Base-by-base conservation (phyloP, 2,113 vertebrate genomes). In the Cottus gobio region DNA sequence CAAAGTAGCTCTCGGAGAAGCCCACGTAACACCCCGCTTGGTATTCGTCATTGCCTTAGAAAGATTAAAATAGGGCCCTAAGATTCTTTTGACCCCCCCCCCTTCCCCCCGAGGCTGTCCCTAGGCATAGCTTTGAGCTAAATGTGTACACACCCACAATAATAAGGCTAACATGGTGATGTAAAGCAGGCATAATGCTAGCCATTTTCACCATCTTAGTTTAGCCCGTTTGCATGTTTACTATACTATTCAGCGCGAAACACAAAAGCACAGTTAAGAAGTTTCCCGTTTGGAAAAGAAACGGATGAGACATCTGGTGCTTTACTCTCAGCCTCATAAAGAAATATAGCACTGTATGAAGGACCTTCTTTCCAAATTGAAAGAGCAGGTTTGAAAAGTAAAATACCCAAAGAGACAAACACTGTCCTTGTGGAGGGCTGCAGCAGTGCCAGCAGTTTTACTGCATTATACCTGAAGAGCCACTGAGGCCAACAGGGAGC, bases 391-490 rank as follows among this genome's bases (percentile, higher is more conserved):
- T 60, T 48, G 8, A 63, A 81, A 87, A 73, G 72, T 87, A 30
- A 79, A 82, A 79, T 24, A 69, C 7, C 7, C 0, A 48, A 16
- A 78, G 46, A 75, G 26, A 68, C 50, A 7, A 68, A 50, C 62
- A 28, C 1, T 8, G 61, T 28, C 64, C 39, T 79, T 75, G 64
- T 30, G 39, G 61, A 77, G 3, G 31, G 56, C 44, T 16, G 69
- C 83, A 39, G 57, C 10, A 56, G 63, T 61, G 20, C 34, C 16
- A 65, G 78, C 77, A 74, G 58, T 83, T 80, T 69, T 13, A 70
- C 77, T 58, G 80, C 71, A 67, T 82, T 84, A 69, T 79, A 88
- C 65, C 73, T 86, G 73, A 72, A 79, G 79, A 83, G 73, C 62
- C 12, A 3, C 64, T 37, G 39, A 77, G 80, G 76, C 71, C 73